Conservation (phyloP, 2,888 invertebrate species). For the Itoplectis maculator region DNA sequence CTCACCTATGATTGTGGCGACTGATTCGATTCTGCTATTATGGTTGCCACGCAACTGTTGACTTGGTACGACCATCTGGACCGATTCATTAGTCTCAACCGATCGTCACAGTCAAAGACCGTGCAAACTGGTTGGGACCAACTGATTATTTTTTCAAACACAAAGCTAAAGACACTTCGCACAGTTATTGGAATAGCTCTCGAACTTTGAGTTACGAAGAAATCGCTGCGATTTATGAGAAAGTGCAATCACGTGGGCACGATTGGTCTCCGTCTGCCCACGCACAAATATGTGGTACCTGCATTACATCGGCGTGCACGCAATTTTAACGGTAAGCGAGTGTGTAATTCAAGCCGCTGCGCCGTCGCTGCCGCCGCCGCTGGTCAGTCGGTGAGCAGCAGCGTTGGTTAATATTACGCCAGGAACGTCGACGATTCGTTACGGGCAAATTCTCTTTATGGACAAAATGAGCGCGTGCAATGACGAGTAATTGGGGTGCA, state of each 20-base stretch:
- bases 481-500: conserved; percentile 53
- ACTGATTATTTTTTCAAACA: not conserved
- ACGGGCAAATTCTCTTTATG: conserved; percentile 44
- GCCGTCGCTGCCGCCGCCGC: conserved; percentile 13
- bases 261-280: conserved; percentile 38
- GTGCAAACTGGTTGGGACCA: no score
- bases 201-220: not conserved
- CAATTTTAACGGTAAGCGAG: conserved; percentile 50
- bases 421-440: conserved; percentile 50
- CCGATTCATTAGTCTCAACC: no score
- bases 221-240: conserved; percentile 14
- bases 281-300: conserved; percentile 38
- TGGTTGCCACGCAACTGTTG: no score
- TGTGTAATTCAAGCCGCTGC: conserved; percentile 53
- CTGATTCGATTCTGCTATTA: no score
- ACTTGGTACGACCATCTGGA: no score
- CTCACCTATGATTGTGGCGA: no score
- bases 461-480: conserved; percentile 41
- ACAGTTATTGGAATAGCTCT: not conserved
- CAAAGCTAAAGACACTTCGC: not conserved
- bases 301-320: conserved; percentile 14
- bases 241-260: conserved; percentile 28
- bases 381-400: conserved; percentile 3
- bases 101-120: no score
- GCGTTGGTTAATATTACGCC: conserved; percentile 31